phyloP scores from a whole-genome alignment of 1,140 invertebrate genomes.

The Teleogryllus occipitalis region DNA sequence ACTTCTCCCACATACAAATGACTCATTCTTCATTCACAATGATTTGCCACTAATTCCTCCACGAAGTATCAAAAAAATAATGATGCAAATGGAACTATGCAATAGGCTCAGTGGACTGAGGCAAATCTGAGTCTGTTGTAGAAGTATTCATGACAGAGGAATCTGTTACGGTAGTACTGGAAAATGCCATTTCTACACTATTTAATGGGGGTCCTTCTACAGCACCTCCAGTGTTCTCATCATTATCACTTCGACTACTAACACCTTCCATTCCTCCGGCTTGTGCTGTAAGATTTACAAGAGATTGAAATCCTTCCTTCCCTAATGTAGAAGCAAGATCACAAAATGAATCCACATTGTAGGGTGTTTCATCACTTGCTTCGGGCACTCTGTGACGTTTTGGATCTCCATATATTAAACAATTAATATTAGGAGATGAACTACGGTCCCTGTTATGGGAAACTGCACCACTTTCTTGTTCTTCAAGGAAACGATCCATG shows the following conservation, averaged over 20 bases:
- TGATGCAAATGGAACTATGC: slow-evolving; percentile 5
- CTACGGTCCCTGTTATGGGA: slow-evolving; percentile 32
- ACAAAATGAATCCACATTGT: slow-evolving; percentile 14
- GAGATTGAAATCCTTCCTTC: slow-evolving; percentile 16
- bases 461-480: slow-evolving; percentile 52
- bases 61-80: too few relatives aligned
- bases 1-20: not conserved
- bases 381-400: slow-evolving; percentile 39
- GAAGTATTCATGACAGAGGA: slow-evolving; percentile 3
- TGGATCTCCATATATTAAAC: slow-evolving; percentile 52
- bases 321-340: slow-evolving; percentile 15
- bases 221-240: not conserved
- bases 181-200: slow-evolving; percentile 21
- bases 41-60: too few relatives aligned
- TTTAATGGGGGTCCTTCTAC: slow-evolving; percentile 2
- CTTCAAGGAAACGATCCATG: slow-evolving; percentile 78
- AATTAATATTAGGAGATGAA: slow-evolving; percentile 41
- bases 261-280: slow-evolving; percentile 11
- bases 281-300: slow-evolving; percentile 14
- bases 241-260: not conserved
- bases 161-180: slow-evolving; percentile 15
- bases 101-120: slow-evolving; percentile 16
- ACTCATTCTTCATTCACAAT: too few relatives aligned
- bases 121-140: not conserved
- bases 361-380: not conserved